Base-by-base conservation (phyloP, 2,797 vertebrate species). In the Gymnothorax javanicus region DNA sequence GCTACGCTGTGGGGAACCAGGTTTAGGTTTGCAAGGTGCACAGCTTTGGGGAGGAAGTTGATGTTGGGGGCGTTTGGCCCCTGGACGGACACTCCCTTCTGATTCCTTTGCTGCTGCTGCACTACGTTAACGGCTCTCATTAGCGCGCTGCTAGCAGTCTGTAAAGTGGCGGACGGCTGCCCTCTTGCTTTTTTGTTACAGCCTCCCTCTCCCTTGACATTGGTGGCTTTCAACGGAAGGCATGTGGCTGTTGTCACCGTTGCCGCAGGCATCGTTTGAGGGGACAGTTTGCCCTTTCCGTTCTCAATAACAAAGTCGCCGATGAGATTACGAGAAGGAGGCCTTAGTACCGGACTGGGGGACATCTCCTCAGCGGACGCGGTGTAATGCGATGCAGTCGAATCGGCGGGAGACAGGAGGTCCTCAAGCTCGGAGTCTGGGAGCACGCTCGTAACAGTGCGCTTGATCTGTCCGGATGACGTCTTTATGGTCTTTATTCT, bases 401-500 rank as follows among this genome's bases (percentile, higher is more conserved):
- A 98, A 56, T 96, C 96, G 2, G 96, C 97, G 6, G 96, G 96
- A 64, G 97, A 99, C 58, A 95, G 95, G 81, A 96, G 87, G 6
- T 99, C 98, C n/a, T 99, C 98, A 0, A 94, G 96, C 90, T 97
- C 96, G 0, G 96, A 96, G 88, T 99, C 98, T 1, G 98, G 98
- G 85, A 98, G 93, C 90, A 99, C 96, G 88, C 97, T 97, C 0
- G 98, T 99, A 64, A 99, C 96, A 0, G 97, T 99, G 89, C 98
- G 96, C 93, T 98, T 98, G 91, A 99, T 99, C 91, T 98, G 97
- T 85, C 98, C 98, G 0, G 97, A 97, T 12, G 95, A 98, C 0
- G 97, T 99, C 94, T 99, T 99, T 89, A 99, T 98, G 85, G 98
- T 99, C 93, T 99, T 99, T 90, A 99, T 99, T 89, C 98, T 95